Evolutionary conservation across 2,113 vertebrate species (phyloP).

Genomic region (Picathartes gymnocephalus): DNA sequence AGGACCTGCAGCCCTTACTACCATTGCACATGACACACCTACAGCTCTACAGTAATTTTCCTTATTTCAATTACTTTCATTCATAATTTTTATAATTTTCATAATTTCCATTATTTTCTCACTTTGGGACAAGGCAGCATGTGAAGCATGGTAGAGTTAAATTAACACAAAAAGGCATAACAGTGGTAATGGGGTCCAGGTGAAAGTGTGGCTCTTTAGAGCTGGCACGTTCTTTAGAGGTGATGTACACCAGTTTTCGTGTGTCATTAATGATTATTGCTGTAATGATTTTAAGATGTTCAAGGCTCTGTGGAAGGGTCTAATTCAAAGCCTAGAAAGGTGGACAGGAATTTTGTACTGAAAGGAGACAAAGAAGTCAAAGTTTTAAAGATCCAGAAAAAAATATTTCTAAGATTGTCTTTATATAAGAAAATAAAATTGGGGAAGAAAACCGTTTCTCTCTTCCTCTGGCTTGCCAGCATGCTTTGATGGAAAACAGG

Average conservation of each 20-base stretch:
- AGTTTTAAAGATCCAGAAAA: neutral
- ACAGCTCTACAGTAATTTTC: neutral
- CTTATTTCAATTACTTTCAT: neutral
- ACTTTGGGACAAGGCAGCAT: neutral
- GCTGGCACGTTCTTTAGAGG: neutral
- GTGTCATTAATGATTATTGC: neutral
- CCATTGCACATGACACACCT: neutral
- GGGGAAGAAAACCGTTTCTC: neutral
- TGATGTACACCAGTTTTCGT: neutral
- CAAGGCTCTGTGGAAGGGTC: neutral
- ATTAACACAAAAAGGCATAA: neutral
- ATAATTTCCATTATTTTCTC: neutral
- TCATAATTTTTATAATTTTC: neutral
- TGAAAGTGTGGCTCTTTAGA: neutral
- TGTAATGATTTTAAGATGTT: neutral
- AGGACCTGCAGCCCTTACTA: neutral
- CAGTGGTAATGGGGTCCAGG: neutral
- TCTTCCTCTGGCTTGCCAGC: neutral
- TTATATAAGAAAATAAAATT: neutral
- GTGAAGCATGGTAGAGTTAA: neutral
- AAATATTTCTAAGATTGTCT: neutral
- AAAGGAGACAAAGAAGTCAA: neutral
- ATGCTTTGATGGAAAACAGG: neutral
- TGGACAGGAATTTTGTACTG: neutral
- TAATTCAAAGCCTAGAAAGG: neutral